A percentile compares a stretch with the other conserved stretches of the same genome.
Evolutionary conservation across 2,113 vertebrate species (phyloP).

Genomic region (Pelodiscus sinensis): DNA sequence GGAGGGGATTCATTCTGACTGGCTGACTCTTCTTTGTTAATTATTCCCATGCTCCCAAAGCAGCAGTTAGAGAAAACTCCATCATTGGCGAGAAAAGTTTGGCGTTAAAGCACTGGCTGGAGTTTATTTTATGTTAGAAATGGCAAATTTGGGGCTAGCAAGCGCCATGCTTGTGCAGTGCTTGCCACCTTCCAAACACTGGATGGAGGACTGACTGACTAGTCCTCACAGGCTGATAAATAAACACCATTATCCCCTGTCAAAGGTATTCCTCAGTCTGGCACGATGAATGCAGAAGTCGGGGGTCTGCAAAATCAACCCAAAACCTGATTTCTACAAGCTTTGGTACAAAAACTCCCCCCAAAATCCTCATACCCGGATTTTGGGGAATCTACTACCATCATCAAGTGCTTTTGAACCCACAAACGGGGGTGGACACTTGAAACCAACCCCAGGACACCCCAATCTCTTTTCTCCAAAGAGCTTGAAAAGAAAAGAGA

Average conservation of each 20-base stretch:
- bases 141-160: background rate
- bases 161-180: background rate
- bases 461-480: too few relatives aligned
- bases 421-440: too few relatives aligned
- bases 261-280: too few relatives aligned
- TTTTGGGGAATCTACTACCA: too few relatives aligned
- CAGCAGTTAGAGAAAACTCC: background rate
- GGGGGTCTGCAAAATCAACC: too few relatives aligned
- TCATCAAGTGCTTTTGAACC: too few relatives aligned
- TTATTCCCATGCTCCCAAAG: background rate
- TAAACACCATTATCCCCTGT: background rate
- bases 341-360: too few relatives aligned
- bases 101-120: background rate
- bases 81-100: background rate
- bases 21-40: background rate
- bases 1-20: background rate
- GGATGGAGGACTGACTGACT: background rate
- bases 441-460: too few relatives aligned
- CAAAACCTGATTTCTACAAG: too few relatives aligned
- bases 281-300: too few relatives aligned
- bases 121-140: background rate
- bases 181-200: background rate
- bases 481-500: too few relatives aligned
- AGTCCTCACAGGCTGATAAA: background rate
- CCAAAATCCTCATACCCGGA: too few relatives aligned